Base-by-base conservation (phyloP, 2,888 invertebrate species). In the Diarsia mendica region DNA sequence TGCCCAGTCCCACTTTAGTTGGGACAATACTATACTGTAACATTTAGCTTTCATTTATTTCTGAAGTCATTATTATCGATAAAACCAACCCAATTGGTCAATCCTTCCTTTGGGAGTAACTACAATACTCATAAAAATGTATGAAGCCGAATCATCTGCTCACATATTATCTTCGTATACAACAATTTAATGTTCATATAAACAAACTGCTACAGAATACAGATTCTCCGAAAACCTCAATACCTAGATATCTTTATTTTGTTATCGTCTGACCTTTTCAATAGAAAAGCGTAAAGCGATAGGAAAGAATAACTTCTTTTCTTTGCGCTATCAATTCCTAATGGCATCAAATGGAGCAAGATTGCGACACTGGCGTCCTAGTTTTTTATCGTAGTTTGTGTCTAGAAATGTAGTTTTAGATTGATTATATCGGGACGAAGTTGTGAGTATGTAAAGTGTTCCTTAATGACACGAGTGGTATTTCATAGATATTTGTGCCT, bases 311-410 rank as follows among this genome's bases (percentile, higher is more conserved):
- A 65, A 66, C 11, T 67, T 20, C 1, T 51, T 75, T 75, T 76
- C 77, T 67, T 67, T 51, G 49, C 13, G 76, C 51, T 67, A 82
- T 79, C 49, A 58, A 75, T 64, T 63, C 55, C 49, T 79, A 82
- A 79, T 65, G 67, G 20, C 46, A 60, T 67, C 20, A 20, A 13
- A 65, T 64, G 20, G n/a, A 5, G 11, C 20, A 28, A 49, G 82
- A 82, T 28, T 67, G 76, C 46, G 51, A 55, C 44, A 13, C 13
- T 18, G 66, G 28, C 28, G 82, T 39, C 33, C 64, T 64, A 58
- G 9, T 51, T 63, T 67, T 55, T 75, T 75, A 64, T 67, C 55
- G 11, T 9, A n/a, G n/a, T 66, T 77, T 71, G 49, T 70, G 28
- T n/a, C 55, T 49, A 28, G 33, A 46, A 63, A 64, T 63, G 44